Evolutionary conservation across 2,888 invertebrate genomes (phyloP).

Genomic region (Phymatocera aterrima): DNA sequence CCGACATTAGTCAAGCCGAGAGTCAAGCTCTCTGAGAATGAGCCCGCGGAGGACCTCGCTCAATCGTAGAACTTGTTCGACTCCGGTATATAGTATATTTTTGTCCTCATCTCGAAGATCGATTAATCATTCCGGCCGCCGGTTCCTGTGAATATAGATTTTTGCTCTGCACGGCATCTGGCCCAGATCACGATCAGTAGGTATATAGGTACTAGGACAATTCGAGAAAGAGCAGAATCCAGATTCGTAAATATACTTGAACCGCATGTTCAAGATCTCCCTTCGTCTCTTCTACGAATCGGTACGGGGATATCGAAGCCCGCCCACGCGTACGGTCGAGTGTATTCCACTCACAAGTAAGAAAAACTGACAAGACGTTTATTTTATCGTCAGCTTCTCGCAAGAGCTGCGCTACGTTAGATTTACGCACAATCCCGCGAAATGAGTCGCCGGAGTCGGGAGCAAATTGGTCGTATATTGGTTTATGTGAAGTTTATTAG

Average conservation of each 20-base stretch:
- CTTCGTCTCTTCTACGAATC: slow-evolving; percentile 15
- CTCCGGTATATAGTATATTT: no score
- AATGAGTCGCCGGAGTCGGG: no score
- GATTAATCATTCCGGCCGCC: neutral
- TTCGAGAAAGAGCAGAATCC: slow-evolving; percentile 19
- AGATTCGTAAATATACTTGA: slow-evolving; percentile 31
- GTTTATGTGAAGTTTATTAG: no score
- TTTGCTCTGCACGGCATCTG: no score
- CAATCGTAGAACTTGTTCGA: neutral
- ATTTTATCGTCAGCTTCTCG: no score
- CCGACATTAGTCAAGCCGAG: no score
- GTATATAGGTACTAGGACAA: neutral
- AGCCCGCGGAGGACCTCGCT: neutral
- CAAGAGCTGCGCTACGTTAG: no score
- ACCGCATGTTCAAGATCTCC: neutral
- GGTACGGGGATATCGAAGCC: neutral
- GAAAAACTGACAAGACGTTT: no score
- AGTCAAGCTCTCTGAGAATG: neutral
- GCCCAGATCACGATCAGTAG: no score
- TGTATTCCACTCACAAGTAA: neutral
- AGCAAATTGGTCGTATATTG: no score
- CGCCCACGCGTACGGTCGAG: neutral
- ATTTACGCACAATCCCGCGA: no score
- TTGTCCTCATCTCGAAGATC: neutral
- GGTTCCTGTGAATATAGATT: no score